phyloP scores from a whole-genome alignment of 2,888 invertebrate genomes.

The Cryptocephalus primarius region DNA sequence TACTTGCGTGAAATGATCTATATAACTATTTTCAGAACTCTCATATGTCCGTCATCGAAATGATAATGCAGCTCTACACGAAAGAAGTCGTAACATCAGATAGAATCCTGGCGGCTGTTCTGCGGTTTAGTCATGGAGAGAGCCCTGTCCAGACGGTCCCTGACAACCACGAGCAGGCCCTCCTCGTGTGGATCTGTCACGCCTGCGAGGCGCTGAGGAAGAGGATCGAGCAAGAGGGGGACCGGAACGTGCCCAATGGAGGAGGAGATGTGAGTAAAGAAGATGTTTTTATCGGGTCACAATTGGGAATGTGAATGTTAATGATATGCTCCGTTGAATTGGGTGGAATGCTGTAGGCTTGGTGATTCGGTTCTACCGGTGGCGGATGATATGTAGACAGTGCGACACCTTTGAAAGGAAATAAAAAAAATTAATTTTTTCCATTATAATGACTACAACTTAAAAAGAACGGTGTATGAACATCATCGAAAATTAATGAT shows the following conservation, averaged over 20 bases:
- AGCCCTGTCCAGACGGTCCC: constrained; percentile 29
- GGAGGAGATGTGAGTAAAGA: constrained; percentile 24
- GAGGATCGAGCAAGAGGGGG: constrained; percentile 41
- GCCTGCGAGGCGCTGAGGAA: constrained; percentile 67
- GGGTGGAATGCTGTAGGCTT: neutral
- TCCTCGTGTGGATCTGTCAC: constrained; percentile 83
- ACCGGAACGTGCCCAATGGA: constrained; percentile 25
- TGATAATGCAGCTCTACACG: constrained; percentile 87
- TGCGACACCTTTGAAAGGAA: too few species aligned
- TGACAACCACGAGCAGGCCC: constrained; percentile 67
- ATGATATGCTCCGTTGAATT: neutral
- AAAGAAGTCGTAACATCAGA: constrained; percentile 86
- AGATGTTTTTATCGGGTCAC: too few species aligned
- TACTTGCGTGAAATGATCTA: too few species aligned
- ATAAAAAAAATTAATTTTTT: too few species aligned
- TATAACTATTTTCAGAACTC: constrained; percentile 58
- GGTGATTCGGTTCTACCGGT: too few species aligned
- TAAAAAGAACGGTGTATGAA: too few species aligned
- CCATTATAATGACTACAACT: too few species aligned
- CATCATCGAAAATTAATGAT: too few species aligned
- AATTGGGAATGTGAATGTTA: neutral
- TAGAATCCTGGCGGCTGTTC: constrained; percentile 74
- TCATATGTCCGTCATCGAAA: constrained; percentile 92
- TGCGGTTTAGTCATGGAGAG: constrained; percentile 60
- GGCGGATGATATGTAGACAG: too few species aligned